These are phyloP conservation scores for Callipepla squamata DNA, from an alignment of 2,113 vertebrate genomes.

Conservation along the genomic window DNA sequence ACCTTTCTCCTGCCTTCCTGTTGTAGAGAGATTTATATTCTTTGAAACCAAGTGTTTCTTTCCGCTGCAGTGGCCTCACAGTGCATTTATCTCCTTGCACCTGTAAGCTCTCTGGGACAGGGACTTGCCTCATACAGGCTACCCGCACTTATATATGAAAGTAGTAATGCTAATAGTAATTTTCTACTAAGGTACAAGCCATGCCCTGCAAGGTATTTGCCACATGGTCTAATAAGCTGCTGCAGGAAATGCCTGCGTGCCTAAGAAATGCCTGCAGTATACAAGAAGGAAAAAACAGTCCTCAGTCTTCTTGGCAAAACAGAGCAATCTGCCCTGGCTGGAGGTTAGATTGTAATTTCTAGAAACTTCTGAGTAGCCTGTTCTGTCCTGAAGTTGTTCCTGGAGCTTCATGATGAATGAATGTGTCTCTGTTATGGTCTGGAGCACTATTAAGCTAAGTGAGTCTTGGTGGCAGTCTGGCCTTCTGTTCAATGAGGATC, in stretches of 20 bases:
- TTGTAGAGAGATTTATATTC: slow-evolving; percentile 46
- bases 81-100: background rate
- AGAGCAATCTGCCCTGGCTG: background rate
- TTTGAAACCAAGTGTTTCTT: slow-evolving; percentile 30
- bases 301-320: background rate
- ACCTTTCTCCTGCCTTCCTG: slow-evolving; percentile 52
- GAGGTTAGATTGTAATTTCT: background rate
- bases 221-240: background rate
- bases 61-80: background rate
- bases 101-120: slow-evolving; percentile 18
- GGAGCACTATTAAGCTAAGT: background rate
- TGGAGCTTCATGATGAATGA: background rate
- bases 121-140: background rate
- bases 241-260: background rate
- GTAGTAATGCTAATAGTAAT: background rate
- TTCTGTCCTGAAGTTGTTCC: background rate
- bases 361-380: background rate
- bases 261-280: background rate
- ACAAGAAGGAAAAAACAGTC: background rate
- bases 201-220: background rate
- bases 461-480: background rate
- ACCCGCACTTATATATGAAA: slow-evolving; percentile 21
- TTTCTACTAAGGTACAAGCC: background rate
- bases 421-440: background rate
- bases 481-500: background rate